Percentiles rank a stretch among this genome's conserved stretches.
Evolutionary conservation across 2,797 vertebrate genomes (phyloP).

Genomic region (Fistularia tabacaria): DNA sequence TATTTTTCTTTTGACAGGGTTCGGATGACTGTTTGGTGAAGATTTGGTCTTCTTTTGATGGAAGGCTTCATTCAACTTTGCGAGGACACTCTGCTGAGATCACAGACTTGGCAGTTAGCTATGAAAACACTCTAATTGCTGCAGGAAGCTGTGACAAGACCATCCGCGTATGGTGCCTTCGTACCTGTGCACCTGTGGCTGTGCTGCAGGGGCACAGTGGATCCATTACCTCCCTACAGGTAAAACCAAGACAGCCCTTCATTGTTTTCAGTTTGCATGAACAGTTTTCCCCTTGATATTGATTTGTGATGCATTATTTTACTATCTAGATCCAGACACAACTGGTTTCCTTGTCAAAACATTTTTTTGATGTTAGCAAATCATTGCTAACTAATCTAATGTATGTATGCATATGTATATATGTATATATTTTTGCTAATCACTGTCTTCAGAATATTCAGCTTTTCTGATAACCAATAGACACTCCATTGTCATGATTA

Average conservation of each 20-base stretch:
- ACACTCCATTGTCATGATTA: no score
- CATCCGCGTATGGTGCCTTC: constrained; percentile 96
- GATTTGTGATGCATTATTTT: no score
- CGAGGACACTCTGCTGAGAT: constrained; percentile 97
- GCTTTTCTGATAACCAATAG: no score
- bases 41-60: constrained; percentile 96
- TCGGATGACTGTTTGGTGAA: constrained; percentile 99
- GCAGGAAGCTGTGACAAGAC: constrained; percentile 98
- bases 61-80: constrained; percentile 89
- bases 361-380: no score
- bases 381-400: no score
- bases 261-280: neutral
- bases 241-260: constrained; percentile 46
- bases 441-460: no score
- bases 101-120: constrained; percentile 96
- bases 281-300: neutral
- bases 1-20: constrained; percentile 71
- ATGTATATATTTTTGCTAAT: no score
- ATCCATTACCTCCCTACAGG: constrained; percentile 97
- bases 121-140: constrained; percentile 95
- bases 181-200: constrained; percentile 93
- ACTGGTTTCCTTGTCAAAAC: no score
- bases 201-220: constrained; percentile 96
- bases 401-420: no score
- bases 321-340: no score